Evolutionary conservation across 2,888 invertebrate genomes (phyloP), one percentile per base, ranked within the genome.

Genomic region (Scaptodrosophila latifasciaeformis): DNA sequence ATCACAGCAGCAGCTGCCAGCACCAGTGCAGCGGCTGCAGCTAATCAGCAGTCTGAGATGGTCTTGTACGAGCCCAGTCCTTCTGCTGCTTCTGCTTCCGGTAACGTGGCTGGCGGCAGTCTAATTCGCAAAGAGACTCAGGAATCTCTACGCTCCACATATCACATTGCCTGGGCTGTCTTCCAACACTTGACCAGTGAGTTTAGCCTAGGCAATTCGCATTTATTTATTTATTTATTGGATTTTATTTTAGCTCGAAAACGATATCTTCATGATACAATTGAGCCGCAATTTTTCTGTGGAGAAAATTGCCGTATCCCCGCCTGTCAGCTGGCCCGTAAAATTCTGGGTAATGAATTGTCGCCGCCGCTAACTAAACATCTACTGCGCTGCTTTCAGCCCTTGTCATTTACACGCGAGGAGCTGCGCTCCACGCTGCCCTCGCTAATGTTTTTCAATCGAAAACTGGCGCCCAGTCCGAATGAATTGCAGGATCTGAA

Each of bases 81-180:
- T 7, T 24, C 52, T 3, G 54, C 37, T 7, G 30, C 27, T 24
- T 40, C 37, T 54, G 43, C 35, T 19, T 47, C 31, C 39, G 48
- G 37, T 4, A 68, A 72, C 6, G 72, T 72, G 13, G 17, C 72
- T 1, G 52, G 35, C 21, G 52, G 31, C 56, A 19, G 50, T 31
- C 46, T 61, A 12, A 45, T 68, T 43, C 57, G 78, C 3, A 70
- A 81, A 2, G 78, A 64, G 19, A 66, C 74, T 9, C 51, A 62
- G 40, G 75, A 75, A 7, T 56, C 70, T 4, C 49, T 75, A 59
- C 59, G 83, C 54, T 68, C 82, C 43, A 80, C 70, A 39, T 86
- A 86, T 65, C 86, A 86, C 59, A 71, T 87, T 31, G 82, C 86
- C 47, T 87, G 86, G 86, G 85, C 84, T 15, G 85, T 87, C 15